Evolutionary conservation across 2,888 invertebrate genomes (phyloP).

Genomic region (Heliconius ethilla): DNA sequence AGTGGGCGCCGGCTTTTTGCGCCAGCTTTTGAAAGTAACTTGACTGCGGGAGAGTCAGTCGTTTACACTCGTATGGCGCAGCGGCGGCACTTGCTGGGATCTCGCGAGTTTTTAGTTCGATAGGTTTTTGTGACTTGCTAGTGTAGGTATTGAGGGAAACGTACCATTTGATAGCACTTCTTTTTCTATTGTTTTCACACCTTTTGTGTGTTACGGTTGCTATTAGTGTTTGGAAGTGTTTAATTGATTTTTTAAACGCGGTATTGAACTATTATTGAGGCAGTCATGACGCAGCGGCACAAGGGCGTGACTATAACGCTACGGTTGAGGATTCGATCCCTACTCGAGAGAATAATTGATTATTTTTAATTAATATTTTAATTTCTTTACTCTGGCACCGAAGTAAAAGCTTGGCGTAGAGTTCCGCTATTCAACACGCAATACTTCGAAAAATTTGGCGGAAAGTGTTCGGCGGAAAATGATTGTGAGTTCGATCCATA

Average conservation of each 20-base stretch:
- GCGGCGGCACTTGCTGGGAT: constrained; percentile 23
- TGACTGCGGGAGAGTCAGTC: constrained; percentile 48
- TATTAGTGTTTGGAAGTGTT: not conserved
- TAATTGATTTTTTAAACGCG: not conserved
- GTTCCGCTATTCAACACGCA: not conserved
- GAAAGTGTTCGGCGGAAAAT: not conserved
- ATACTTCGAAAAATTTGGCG: not conserved
- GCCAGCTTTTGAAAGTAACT: constrained; percentile 62
- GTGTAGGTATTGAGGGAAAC: not conserved
- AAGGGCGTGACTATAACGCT: not conserved
- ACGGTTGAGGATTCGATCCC: not conserved
- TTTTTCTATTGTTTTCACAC: not conserved
- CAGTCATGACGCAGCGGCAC: too few species aligned
- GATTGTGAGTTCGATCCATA: too few species aligned
- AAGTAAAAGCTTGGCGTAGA: not conserved
- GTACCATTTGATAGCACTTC: constrained; percentile 18
- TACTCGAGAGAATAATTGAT: not conserved
- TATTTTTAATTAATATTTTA: not conserved
- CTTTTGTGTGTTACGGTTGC: not conserved
- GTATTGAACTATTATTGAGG: too few species aligned
- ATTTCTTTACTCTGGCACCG: not conserved
- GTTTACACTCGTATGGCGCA: constrained; percentile 27
- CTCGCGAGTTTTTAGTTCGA: constrained; percentile 40
- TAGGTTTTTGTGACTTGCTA: constrained; percentile 23
- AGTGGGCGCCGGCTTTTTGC: constrained; percentile 67